Conservation (phyloP, 2,797 vertebrate species). For the Aphelocoma californica region DNA sequence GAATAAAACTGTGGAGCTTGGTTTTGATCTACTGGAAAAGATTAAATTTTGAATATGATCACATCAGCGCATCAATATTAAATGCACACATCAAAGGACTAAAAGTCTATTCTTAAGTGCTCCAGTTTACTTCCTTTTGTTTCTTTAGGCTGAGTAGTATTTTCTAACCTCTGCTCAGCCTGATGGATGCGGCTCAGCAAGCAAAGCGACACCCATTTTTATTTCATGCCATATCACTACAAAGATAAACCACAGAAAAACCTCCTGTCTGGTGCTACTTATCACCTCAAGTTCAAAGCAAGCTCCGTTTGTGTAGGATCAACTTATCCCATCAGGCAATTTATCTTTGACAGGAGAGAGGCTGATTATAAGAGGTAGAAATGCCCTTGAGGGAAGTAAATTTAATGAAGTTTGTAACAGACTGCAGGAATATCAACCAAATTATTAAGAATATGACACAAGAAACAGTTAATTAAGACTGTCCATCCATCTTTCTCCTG, state of each 20-base stretch:
- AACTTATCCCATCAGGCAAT: slow-evolving; percentile 27
- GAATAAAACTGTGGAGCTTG: neutral
- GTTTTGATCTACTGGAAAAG: neutral
- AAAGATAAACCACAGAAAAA: neutral
- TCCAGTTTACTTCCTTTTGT: neutral
- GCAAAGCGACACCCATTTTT: neutral
- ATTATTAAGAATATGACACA: slow-evolving; percentile 46
- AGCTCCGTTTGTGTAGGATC: neutral
- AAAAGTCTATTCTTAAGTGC: neutral
- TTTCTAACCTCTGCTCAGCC: neutral
- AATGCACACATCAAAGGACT: neutral
- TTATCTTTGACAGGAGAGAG: slow-evolving; percentile 57
- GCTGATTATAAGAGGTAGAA: slow-evolving; percentile 23
- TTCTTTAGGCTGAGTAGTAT: neutral
- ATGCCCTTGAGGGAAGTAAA: slow-evolving; percentile 50
- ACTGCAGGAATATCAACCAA: slow-evolving; percentile 50
- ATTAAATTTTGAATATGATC: neutral
- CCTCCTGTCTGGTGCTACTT: neutral
- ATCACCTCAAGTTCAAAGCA: neutral
- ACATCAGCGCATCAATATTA: neutral
- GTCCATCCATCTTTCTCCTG: slow-evolving; percentile 2
- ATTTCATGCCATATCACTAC: neutral
- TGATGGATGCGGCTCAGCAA: neutral
- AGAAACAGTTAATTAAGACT: slow-evolving; percentile 66
- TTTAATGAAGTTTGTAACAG: slow-evolving; percentile 70